phyloP scores from a whole-genome alignment of 2,113 vertebrate genomes.

The Lathamus discolor region DNA sequence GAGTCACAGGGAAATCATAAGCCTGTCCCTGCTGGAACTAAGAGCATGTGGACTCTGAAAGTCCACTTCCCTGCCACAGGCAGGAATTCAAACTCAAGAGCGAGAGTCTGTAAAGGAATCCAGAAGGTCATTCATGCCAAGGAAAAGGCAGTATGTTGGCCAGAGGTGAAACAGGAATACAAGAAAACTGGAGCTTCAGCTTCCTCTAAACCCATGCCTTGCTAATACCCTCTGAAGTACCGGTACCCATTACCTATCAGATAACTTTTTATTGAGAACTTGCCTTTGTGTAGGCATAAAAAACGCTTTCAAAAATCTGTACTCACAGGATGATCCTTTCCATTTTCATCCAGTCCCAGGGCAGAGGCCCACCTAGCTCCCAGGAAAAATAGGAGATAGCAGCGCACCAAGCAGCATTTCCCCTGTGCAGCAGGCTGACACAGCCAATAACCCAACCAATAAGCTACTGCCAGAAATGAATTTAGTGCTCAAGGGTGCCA shows the following conservation, averaged over 20 bases:
- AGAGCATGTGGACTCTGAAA: not conserved
- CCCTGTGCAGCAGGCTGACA: not conserved
- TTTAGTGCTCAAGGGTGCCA: not conserved
- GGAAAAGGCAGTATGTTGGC: not conserved
- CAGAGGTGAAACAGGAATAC: not conserved
- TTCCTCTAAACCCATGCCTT: not conserved
- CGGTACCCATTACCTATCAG: not conserved
- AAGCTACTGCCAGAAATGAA: not conserved
- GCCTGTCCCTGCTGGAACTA: not conserved
- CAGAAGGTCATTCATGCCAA: not conserved
- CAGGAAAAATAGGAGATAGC: not conserved
- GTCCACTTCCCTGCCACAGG: not conserved
- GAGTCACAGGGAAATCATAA: not conserved
- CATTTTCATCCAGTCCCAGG: not conserved
- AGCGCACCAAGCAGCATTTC: not conserved
- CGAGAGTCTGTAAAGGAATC: not conserved
- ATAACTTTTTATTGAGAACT: not conserved
- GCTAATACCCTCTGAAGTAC: not conserved
- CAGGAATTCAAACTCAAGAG: not conserved
- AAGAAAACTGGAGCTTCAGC: not conserved
- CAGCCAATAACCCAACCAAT: not conserved
- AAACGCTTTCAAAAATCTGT: not conserved
- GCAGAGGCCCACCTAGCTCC: not conserved
- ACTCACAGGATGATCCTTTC: not conserved
- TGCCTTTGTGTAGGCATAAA: not conserved